phyloP scores from a whole-genome alignment of 2,888 invertebrate species.

The Baronia brevicornis region DNA sequence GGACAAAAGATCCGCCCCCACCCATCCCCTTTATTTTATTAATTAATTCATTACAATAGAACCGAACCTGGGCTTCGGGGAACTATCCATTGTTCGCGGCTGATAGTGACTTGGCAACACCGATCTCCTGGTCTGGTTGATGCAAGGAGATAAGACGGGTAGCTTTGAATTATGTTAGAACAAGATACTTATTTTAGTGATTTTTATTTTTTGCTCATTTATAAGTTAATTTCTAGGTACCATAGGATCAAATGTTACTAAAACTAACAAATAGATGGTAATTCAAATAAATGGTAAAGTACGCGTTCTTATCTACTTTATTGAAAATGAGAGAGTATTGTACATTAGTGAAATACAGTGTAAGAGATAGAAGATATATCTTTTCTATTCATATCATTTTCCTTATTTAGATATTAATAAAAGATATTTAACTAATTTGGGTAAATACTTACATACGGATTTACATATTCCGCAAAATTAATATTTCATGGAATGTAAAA shows the following conservation, averaged over 20 bases:
- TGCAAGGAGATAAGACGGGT: conserved; percentile 19
- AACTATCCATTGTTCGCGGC: conserved; percentile 55
- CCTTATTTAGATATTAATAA: background rate
- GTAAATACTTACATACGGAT: too few relatives aligned
- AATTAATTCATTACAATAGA: conserved; percentile 74
- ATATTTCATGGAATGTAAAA: too few relatives aligned
- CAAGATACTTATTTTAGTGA: background rate
- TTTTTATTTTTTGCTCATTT: background rate
- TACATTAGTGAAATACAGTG: too few relatives aligned
- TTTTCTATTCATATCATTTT: conserved; percentile 16
- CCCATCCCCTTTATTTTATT: conserved; percentile 64
- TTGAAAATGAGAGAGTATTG: too few relatives aligned
- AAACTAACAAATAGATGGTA: conserved; percentile 11
- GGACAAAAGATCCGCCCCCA: conserved; percentile 59
- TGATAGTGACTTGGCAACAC: conserved; percentile 58
- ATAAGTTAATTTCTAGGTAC: conserved; percentile 1
- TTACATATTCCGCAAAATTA: too few relatives aligned
- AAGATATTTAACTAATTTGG: background rate
- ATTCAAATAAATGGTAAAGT: conserved; percentile 19
- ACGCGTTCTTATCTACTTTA: conserved; percentile 39
- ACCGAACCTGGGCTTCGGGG: conserved; percentile 58
- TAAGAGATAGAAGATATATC: too few relatives aligned
- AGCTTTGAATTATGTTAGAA: conserved; percentile 6
- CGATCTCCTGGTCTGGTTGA: conserved; percentile 32
- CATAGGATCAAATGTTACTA: too few relatives aligned